These are phyloP conservation scores for Terrapene triunguis DNA, from an alignment of 2,113 vertebrate genomes.

Conservation along the genomic window DNA sequence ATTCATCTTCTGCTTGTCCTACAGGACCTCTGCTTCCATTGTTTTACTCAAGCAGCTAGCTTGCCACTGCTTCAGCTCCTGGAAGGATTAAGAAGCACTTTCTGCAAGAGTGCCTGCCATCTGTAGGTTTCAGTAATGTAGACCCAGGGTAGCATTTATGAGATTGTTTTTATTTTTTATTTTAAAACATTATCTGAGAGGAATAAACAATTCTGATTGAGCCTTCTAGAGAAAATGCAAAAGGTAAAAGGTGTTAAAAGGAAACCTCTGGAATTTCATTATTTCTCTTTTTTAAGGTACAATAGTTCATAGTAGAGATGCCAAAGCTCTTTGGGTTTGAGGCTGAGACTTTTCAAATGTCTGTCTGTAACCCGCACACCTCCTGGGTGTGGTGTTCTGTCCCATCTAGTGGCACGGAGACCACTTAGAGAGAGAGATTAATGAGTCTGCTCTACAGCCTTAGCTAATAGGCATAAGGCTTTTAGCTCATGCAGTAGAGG, in stretches of 20 bases:
- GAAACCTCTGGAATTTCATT: conserved; percentile 20
- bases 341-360: neutral
- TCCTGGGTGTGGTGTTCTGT: too few species aligned
- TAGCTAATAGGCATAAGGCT: too few species aligned
- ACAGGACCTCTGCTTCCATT: conserved; percentile 57
- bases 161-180: conserved; percentile 50
- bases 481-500: too few species aligned
- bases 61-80: conserved; percentile 22
- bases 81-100: conserved; percentile 42
- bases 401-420: too few species aligned
- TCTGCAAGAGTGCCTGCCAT: conserved; percentile 59
- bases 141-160: conserved; percentile 41
- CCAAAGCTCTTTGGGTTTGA: neutral
- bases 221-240: conserved; percentile 46
- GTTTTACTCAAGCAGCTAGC: conserved; percentile 37
- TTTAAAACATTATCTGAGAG: conserved; percentile 59
- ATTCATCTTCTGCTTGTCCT: conserved; percentile 61
- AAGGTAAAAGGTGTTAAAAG: conserved; percentile 24
- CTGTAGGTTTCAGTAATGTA: conserved; percentile 30
- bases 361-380: neutral
- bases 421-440: too few species aligned
- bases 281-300: conserved; percentile 8
- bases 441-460: too few species aligned
- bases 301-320: neutral
- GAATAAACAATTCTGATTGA: conserved; percentile 56